Conservation (phyloP, 2,113 vertebrate species). For the Bolborhynchus lineola region DNA sequence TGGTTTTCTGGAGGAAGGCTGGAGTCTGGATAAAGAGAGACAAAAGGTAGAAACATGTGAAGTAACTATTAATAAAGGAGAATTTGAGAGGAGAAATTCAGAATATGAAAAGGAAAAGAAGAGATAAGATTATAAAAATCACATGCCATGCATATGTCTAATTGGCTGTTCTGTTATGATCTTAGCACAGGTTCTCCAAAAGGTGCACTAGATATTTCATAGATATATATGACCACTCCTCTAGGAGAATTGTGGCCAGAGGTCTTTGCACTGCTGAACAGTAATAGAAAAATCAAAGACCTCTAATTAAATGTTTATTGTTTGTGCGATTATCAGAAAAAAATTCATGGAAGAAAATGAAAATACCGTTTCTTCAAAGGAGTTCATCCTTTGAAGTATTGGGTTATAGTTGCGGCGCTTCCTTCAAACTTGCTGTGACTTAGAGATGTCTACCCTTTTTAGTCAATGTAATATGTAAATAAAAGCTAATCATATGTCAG, state of each 20-base stretch:
- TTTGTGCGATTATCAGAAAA: conserved; percentile 28
- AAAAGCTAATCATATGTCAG: conserved; percentile 38
- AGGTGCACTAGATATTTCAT: background rate
- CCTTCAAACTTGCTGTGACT: conserved; percentile 49
- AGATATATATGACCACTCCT: background rate
- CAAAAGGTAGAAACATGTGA: conserved; percentile 27
- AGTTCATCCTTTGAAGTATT: background rate
- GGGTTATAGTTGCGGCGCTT: background rate
- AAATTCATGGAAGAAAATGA: background rate
- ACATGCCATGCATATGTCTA: background rate
- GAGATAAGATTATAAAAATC: conserved; percentile 34
- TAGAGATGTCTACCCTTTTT: conserved; percentile 17
- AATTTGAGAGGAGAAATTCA: conserved; percentile 42
- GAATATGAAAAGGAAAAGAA: conserved; percentile 44
- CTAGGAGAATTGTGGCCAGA: background rate
- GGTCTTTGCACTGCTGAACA: background rate
- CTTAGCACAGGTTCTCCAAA: background rate
- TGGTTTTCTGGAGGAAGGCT: conserved; percentile 37
- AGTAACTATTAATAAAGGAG: conserved; percentile 26
- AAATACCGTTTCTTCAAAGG: conserved; percentile 14
- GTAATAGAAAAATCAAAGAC: background rate
- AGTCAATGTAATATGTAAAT: conserved; percentile 12
- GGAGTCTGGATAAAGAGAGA: background rate
- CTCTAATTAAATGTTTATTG: background rate
- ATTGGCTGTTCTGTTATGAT: background rate